Evolutionary conservation across 2,113 vertebrate species (phyloP).

Genomic region (Pseudorectes ferrugineus): DNA sequence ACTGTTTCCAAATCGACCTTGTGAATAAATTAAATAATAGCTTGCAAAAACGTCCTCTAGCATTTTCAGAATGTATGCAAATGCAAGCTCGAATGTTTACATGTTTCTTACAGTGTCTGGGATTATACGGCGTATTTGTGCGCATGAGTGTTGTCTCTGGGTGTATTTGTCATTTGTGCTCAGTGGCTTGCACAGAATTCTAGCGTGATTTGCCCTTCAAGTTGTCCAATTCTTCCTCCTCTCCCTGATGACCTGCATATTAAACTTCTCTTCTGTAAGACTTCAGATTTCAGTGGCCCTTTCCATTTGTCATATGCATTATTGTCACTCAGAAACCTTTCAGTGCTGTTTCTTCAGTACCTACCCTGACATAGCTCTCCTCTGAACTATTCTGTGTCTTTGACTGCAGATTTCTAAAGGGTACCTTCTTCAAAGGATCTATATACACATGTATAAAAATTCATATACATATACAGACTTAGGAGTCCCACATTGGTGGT

Average conservation of each 20-base stretch:
- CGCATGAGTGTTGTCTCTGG: slow-evolving; percentile 47
- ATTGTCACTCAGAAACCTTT: slow-evolving; percentile 54
- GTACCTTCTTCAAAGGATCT: neutral
- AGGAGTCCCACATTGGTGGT: neutral
- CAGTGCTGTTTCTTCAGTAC: neutral
- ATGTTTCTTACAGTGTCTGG: slow-evolving; percentile 65
- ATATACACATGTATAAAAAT: neutral
- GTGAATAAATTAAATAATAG: slow-evolving; percentile 60
- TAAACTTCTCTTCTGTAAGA: slow-evolving; percentile 59
- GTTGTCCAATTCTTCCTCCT: slow-evolving; percentile 56
- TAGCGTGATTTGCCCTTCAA: slow-evolving; percentile 63
- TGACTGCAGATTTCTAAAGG: neutral
- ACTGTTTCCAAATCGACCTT: slow-evolving; percentile 63
- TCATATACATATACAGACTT: neutral
- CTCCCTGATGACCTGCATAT: slow-evolving; percentile 59
- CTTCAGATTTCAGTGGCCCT: slow-evolving; percentile 49
- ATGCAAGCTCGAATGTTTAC: slow-evolving; percentile 62
- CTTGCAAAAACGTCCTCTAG: slow-evolving; percentile 62
- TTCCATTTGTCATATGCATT: slow-evolving; percentile 57
- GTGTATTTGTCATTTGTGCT: slow-evolving; percentile 62
- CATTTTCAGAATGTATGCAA: slow-evolving; percentile 58
- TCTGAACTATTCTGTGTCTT: neutral
- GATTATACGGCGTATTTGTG: slow-evolving; percentile 30
- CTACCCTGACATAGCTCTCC: neutral
- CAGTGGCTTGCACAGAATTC: slow-evolving; percentile 52